Percentiles rank a stretch among this genome's conserved stretches.
These are phyloP conservation scores for Syngnathus acus DNA, from an alignment of 2,797 vertebrate species.

Conservation along the genomic window DNA sequence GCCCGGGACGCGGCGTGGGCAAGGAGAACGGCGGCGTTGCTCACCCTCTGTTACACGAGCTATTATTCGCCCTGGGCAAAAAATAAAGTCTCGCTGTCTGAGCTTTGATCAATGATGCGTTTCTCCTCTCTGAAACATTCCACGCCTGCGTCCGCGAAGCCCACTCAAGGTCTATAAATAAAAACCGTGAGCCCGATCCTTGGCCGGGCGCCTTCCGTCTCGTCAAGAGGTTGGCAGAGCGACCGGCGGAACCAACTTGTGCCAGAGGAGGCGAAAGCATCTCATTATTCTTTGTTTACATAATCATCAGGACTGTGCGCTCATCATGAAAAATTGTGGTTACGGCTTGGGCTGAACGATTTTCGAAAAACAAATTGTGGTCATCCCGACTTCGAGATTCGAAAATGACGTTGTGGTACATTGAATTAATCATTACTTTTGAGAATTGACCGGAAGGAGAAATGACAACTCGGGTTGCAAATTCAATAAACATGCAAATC, in stretches of 20 bases:
- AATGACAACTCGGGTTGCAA: background rate
- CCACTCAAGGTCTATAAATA: conserved; percentile 73
- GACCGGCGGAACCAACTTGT: conserved; percentile 18
- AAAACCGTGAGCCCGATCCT: conserved; percentile 55
- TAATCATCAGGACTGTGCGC: background rate
- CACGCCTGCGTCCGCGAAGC: conserved; percentile 57
- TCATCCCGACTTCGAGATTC: no score
- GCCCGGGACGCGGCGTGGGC: conserved; percentile 47
- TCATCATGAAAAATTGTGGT: background rate
- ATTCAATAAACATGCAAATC: conserved; percentile 4
- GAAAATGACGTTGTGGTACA: no score
- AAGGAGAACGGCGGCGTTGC: conserved; percentile 39
- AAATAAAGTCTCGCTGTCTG: conserved; percentile 29
- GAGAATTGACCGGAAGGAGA: background rate
- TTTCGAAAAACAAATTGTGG: no score
- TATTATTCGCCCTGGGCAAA: conserved; percentile 40
- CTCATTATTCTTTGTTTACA: background rate
- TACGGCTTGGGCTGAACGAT: no score
- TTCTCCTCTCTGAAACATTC: conserved; percentile 62
- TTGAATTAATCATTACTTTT: background rate
- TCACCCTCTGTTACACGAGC: conserved; percentile 19
- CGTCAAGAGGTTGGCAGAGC: conserved; percentile 54
- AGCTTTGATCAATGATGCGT: conserved; percentile 63
- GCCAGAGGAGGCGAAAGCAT: conserved; percentile 12
- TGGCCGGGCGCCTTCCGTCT: conserved; percentile 60